Conservation (phyloP, 2,888 invertebrate species). For the Callyntrura guangdongensis region DNA sequence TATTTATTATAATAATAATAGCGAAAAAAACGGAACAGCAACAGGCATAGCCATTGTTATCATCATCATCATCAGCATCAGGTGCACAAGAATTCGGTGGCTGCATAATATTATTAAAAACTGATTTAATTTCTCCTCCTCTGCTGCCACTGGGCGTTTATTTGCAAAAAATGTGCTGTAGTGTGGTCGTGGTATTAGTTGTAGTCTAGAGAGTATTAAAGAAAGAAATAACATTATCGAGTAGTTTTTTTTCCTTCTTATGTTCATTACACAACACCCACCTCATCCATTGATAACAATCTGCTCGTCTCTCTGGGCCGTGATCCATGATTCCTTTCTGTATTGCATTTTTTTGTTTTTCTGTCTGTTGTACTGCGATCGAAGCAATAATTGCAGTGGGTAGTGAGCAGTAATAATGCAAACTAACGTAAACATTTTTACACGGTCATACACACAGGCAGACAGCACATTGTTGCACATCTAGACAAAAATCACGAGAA, state of each 20-base stretch:
- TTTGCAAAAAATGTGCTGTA: neutral
- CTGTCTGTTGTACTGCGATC: no score
- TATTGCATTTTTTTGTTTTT: conserved; percentile 2
- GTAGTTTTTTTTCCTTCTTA: neutral
- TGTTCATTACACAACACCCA: neutral
- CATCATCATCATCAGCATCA: no score
- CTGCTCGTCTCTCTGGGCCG: conserved; percentile 43
- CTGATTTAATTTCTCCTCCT: conserved; percentile 8
- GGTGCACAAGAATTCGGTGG: neutral
- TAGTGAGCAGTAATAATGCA: conserved; percentile 3
- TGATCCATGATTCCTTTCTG: conserved; percentile 73
- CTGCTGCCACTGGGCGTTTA: conserved; percentile 7
- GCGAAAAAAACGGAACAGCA: no score
- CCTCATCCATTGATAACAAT: conserved; percentile 56
- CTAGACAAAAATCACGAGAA: neutral
- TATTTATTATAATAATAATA: no score
- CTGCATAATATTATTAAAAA: neutral
- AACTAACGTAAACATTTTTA: neutral
- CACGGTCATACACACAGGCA: neutral
- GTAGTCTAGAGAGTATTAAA: neutral
- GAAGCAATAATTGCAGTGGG: neutral
- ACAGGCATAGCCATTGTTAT: no score
- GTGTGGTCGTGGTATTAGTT: neutral
- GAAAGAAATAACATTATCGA: neutral
- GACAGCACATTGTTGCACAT: no score